Evolutionary conservation across 2,797 vertebrate species (phyloP).

Genomic region (Euthynnus affinis): DNA sequence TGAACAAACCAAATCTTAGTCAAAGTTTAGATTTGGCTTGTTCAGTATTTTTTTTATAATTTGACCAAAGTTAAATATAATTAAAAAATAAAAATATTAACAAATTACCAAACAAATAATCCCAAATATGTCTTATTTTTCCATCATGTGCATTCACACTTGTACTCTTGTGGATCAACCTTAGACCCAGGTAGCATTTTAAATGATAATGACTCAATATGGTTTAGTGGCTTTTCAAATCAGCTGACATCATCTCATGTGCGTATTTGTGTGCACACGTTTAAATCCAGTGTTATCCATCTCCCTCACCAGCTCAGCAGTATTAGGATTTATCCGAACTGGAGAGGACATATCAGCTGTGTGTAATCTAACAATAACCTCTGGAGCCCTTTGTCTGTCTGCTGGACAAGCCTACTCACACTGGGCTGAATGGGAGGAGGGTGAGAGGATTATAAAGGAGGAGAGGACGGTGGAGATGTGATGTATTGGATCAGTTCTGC

Average conservation of each 20-base stretch:
- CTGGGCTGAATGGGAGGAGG: background rate
- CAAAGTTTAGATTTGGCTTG: too few relatives aligned
- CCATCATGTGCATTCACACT: background rate
- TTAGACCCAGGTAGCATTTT: too few relatives aligned
- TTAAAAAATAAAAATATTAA: too few relatives aligned
- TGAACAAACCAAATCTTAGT: too few relatives aligned
- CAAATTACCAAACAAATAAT: background rate
- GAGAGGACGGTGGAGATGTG: background rate
- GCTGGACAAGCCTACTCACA: background rate
- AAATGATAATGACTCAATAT: background rate
- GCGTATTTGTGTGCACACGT: background rate
- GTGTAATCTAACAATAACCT: slow-evolving; percentile 37
- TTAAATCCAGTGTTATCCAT: slow-evolving; percentile 8
- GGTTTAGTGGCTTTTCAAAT: slow-evolving; percentile 5
- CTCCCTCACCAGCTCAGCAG: slow-evolving; percentile 12
- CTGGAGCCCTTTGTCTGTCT: slow-evolving; percentile 27
- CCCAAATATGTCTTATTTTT: background rate
- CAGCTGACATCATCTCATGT: slow-evolving; percentile 7
- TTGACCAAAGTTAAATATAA: background rate
- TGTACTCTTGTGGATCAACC: too few relatives aligned
- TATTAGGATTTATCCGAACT: slow-evolving; percentile 13
- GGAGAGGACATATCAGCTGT: slow-evolving; percentile 19
- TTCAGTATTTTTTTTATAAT: background rate
- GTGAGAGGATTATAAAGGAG: slow-evolving; percentile 11
- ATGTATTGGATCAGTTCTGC: background rate